Evolutionary conservation across 2,888 invertebrate genomes (phyloP).

Genomic region (Pristionchus exspectatus): DNA sequence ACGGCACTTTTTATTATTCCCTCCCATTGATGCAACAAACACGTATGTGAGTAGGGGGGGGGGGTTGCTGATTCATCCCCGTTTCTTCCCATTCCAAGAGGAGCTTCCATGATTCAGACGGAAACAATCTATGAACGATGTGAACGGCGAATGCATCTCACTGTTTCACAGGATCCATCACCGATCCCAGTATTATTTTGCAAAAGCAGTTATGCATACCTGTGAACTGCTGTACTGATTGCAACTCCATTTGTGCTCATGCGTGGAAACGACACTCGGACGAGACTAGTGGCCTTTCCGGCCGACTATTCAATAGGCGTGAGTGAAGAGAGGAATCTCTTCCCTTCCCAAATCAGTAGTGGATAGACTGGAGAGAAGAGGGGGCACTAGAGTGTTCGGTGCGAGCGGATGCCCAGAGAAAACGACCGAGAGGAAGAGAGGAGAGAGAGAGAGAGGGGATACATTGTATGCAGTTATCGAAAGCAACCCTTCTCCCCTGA

Average conservation of each 20-base stretch:
- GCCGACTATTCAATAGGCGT: conserved; percentile 35
- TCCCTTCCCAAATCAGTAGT: conserved; percentile 38
- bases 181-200: neutral
- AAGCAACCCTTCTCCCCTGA: conserved; percentile 7
- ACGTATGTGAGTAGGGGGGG: conserved; percentile 4
- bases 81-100: neutral
- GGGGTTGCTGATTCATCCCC: conserved; percentile 12
- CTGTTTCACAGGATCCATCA: neutral
- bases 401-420: conserved; percentile 24
- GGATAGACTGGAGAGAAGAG: conserved; percentile 39
- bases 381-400: conserved; percentile 28
- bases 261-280: neutral
- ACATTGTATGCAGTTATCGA: conserved; percentile 32
- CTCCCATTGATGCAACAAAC: conserved; percentile 11
- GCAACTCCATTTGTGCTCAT: conserved; percentile 5
- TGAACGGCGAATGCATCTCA: neutral
- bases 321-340: conserved; percentile 34
- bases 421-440: conserved; percentile 34
- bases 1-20: conserved; percentile 8
- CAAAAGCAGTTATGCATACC: neutral
- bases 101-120: conserved; percentile 32
- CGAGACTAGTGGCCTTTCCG: conserved; percentile 30
- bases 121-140: neutral
- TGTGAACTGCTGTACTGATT: neutral
- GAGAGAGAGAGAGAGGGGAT: neutral